Conservation (phyloP, 2,888 invertebrate genomes). For the Stenotaenia linearis region DNA sequence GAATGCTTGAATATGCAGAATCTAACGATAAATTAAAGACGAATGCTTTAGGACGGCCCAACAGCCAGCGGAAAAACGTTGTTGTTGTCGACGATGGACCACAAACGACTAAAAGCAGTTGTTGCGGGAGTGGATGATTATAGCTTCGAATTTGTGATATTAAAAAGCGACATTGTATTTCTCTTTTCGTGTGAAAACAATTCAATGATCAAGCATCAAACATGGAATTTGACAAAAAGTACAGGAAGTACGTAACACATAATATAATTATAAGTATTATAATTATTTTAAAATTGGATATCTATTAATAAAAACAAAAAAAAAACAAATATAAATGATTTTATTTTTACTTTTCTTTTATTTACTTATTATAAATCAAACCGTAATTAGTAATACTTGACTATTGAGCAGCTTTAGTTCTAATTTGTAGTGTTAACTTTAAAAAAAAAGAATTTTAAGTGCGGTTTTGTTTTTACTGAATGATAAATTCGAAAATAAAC, state of each 20-base stretch:
- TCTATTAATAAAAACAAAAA: no score
- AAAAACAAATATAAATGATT: no score
- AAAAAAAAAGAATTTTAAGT: neutral
- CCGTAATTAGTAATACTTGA: no score
- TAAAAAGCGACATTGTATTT: neutral
- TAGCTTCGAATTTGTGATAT: neutral
- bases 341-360: no score
- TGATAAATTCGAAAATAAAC: neutral
- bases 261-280: no score
- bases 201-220: neutral
- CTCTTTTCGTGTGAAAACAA: neutral
- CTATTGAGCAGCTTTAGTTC: no score
- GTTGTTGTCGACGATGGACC: constrained; percentile 42
- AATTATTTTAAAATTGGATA: no score
- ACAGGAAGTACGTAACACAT: neutral
- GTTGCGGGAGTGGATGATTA: constrained; percentile 39
- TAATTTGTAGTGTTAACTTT: no score
- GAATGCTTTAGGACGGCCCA: constrained; percentile 36
- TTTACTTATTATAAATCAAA: no score
- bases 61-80: constrained; percentile 37
- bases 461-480: neutral
- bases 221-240: neutral
- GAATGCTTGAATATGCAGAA: constrained; percentile 58
- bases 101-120: constrained; percentile 39
- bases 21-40: constrained; percentile 43